Base-by-base conservation (phyloP, 2,888 invertebrate genomes). In the Dryobota labecula region DNA sequence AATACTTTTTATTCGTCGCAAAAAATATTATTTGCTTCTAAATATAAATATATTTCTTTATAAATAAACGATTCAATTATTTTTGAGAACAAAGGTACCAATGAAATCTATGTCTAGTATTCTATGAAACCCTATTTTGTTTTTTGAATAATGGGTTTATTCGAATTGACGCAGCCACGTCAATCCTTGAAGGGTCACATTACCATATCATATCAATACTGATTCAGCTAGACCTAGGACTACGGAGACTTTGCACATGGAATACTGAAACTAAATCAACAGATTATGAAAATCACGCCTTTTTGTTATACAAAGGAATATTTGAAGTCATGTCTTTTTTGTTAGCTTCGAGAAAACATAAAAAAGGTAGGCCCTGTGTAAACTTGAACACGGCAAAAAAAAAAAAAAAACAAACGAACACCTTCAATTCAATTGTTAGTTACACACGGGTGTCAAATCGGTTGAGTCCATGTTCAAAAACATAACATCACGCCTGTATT, bases 221-320 rank as follows among this genome's bases (percentile, higher is more conserved):
- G 54, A 47, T 30, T 49, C 54, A 71, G 60, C 43, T n/a, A 30
- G 30, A 24, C 15, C 30, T 20, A 43, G 1, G 0, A 24, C 30
- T 18, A 33, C 24, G 18, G 27, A 11, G 6, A 8, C 24, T 43
- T 24, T 27, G 20, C n/a, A 49, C 45, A 18, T 18, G 4, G 64
- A 45, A 78, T 51, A 61, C 56, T 24, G 11, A 61, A 61, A 78
- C 61, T 61, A 57, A 77, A 65, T 56, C 60, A 76, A 61, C 49
- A 13, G 36, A 56, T 51, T 51, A 49, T 13, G 49, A 54, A 61
- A 77, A 78, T 61, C 54, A 38, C 18, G 13, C 1, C 20, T 62
- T 61, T 62, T 58, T n/a, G 11, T 9, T 9, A 38, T 30, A 45
- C 9, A 13, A 9, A n/a, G 2, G 53, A 56, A 61, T 61, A 36